Evolutionary conservation across 2,888 invertebrate species (phyloP).

Genomic region (Drosophila siamana): DNA sequence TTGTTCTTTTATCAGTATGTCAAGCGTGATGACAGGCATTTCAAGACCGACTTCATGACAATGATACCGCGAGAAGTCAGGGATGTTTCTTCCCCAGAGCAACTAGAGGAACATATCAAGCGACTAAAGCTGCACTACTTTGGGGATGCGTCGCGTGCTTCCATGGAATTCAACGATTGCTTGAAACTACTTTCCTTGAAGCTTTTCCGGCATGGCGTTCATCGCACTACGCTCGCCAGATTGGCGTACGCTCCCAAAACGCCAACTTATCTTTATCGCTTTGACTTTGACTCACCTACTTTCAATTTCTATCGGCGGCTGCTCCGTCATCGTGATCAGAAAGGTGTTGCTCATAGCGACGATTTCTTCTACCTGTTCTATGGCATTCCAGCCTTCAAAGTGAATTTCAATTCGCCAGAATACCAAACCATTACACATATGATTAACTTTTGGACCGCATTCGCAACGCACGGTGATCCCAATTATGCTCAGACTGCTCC

Average conservation of each 20-base stretch:
- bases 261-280: constrained; percentile 5
- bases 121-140: not conserved
- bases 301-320: constrained; percentile 3
- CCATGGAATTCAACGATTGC: constrained; percentile 2
- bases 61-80: constrained; percentile 5
- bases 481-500: not conserved
- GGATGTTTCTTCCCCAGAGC: not conserved
- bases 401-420: constrained; percentile 2
- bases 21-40: not conserved
- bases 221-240: constrained; percentile 9
- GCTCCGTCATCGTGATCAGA: not conserved
- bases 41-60: not conserved
- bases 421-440: not conserved
- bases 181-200: not conserved
- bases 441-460: constrained; percentile 8
- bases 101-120: not conserved
- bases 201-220: not conserved
- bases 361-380: constrained; percentile 14
- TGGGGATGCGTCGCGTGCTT: not conserved
- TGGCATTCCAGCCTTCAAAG: not conserved
- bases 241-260: constrained; percentile 1
- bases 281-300: constrained; percentile 6
- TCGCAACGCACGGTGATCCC: constrained; percentile 5
- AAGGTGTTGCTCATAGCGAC: constrained; percentile 2
- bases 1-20: constrained; percentile 6